phyloP scores from a whole-genome alignment of 2,113 vertebrate genomes.

The Ceratotherium simum region DNA sequence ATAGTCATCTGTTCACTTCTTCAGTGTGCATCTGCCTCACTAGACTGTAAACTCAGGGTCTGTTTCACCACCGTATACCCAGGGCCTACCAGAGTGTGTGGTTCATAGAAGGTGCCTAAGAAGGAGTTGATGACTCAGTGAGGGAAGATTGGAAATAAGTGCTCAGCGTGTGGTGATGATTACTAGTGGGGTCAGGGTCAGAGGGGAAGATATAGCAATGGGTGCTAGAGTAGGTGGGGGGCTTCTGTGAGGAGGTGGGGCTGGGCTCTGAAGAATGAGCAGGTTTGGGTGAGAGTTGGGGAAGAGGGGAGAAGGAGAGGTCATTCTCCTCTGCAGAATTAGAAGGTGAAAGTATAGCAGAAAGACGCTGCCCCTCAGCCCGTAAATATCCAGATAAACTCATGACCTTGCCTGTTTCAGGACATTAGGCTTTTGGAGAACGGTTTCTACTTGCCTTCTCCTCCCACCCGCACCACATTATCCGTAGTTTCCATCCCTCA shows the following conservation, averaged over 20 bases:
- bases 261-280: background rate
- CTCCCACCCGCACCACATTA: background rate
- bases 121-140: background rate
- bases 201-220: background rate
- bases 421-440: background rate
- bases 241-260: background rate
- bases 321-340: background rate
- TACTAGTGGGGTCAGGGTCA: background rate
- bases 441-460: background rate
- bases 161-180: background rate
- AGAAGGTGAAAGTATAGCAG: background rate
- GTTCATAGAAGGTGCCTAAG: background rate
- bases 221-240: background rate
- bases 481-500: background rate
- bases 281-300: background rate
- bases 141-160: background rate
- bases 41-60: background rate
- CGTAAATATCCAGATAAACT: background rate
- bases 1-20: background rate
- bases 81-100: background rate
- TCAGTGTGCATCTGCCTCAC: background rate
- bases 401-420: background rate
- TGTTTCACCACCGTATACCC: background rate
- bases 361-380: background rate
- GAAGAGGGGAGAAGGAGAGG: background rate